Base-by-base conservation (phyloP, 2,113 vertebrate species). In the Heterochromis multidens region DNA sequence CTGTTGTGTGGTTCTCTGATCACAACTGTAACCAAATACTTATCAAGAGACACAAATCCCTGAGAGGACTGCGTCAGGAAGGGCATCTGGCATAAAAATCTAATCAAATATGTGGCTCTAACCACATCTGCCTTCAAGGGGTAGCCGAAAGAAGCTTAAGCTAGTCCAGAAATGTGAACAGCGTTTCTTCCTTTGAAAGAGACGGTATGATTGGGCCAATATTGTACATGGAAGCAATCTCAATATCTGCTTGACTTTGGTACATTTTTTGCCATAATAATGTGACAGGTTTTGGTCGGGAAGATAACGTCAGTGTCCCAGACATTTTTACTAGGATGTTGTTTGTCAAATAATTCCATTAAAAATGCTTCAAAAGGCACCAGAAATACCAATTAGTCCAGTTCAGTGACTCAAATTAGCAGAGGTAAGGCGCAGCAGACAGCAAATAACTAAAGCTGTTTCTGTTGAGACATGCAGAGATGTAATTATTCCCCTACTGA, bases 171-270 rank as follows among this genome's bases (percentile, higher is more conserved):
- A 27, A 27, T 0, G 25, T 65, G 62, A 65, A 40, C 0, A 65
- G 1, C 4, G n/a, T 14, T 46, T 70, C 17, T 27, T 0, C n/a
- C 0, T 2, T 43, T 46, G 40, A 11, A 72, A 29, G 40, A 25
- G 46, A 3, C 5, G 27, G 25, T 49, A 17, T 49, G 67, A 72
- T 21, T 29, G 25, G 63, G 29, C 25, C 67, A 29, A 14, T 17
- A 49, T 17, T 49, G 14, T 49, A 12, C 9, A 49, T 29, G 23
- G 9, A 72, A 4, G 27, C 37, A 4, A 11, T 46, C 23, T 29
- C 65, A 0, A 4, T 17, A 72, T 72, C 13, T 67, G 37, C 7
- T 2, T 40, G 13, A 40, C 0, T 40, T 23, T 0, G 0, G 7
- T 0, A 67, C 63, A 49, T 27, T 7, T 19, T 19, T 49, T 19